Conservation (phyloP, 2,113 vertebrate genomes). For the Apus apus region DNA sequence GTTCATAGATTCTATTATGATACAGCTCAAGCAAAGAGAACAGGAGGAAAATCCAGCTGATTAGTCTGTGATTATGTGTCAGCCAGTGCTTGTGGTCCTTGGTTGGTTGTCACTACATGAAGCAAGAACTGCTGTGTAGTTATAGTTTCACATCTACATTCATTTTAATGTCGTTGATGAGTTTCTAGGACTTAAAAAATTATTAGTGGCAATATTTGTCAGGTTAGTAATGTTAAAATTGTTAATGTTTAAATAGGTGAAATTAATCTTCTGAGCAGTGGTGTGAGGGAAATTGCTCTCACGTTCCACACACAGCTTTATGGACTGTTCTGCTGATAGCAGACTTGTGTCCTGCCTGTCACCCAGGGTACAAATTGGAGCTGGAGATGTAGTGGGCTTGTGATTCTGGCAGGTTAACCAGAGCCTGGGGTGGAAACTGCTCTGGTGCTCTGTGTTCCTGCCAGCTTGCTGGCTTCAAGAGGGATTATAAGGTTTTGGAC, state of each 20-base stretch:
- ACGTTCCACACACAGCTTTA: fast-evolving
- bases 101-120: neutral
- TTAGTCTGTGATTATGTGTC: conserved; percentile 44
- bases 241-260: neutral
- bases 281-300: neutral
- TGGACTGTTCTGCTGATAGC: fast-evolving
- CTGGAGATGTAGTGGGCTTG: neutral
- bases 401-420: neutral
- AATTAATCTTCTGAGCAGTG: neutral
- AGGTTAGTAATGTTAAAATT: neutral
- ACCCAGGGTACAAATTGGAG: neutral
- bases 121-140: neutral
- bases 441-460: neutral
- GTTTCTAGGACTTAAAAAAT: neutral
- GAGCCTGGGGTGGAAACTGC: fast-evolving
- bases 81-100: neutral
- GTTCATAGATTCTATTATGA: conserved; percentile 68
- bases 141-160: neutral
- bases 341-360: no score
- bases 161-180: neutral
- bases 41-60: conserved; percentile 14
- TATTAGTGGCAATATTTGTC: neutral
- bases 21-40: conserved; percentile 35
- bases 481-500: neutral
- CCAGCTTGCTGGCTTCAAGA: neutral